Evolutionary conservation across 1,140 invertebrate genomes (phyloP).

Genomic region (Kradibia gibbosae): DNA sequence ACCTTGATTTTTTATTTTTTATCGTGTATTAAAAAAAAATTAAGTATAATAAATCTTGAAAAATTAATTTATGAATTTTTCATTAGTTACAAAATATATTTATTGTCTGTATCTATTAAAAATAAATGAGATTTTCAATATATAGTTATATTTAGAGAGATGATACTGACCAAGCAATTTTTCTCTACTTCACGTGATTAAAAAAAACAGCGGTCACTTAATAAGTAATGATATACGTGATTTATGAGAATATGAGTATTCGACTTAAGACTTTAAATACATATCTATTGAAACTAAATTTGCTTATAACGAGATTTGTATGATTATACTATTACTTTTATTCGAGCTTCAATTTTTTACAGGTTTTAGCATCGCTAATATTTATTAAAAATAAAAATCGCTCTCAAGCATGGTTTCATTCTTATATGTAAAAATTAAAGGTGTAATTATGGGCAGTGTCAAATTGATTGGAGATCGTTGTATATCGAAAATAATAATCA

Average conservation of each 20-base stretch:
- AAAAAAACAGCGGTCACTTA: too few relatives aligned
- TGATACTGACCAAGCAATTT: too few relatives aligned
- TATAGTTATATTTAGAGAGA: too few relatives aligned
- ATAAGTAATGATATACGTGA: neutral
- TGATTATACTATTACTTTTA: neutral
- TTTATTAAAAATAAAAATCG: neutral
- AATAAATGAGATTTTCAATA: too few relatives aligned
- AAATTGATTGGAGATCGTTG: neutral
- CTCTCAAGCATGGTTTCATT: neutral
- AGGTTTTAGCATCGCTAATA: neutral
- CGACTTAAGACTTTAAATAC: neutral
- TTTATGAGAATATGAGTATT: neutral
- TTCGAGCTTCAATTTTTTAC: neutral
- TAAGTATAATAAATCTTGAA: too few relatives aligned
- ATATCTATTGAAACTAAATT: neutral
- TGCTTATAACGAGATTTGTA: neutral
- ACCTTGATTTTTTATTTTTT: too few relatives aligned
- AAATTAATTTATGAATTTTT: too few relatives aligned
- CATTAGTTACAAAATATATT: too few relatives aligned
- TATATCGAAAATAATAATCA: conserved; percentile 9
- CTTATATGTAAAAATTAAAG: neutral
- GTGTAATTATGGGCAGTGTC: neutral
- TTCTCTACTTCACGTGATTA: too few relatives aligned
- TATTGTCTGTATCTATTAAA: too few relatives aligned
- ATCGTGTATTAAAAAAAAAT: too few relatives aligned